Evolutionary conservation across 2,888 invertebrate genomes (phyloP), one percentile per base, ranked within the genome.

Genomic region (Sinohyriopsis cumingii): DNA sequence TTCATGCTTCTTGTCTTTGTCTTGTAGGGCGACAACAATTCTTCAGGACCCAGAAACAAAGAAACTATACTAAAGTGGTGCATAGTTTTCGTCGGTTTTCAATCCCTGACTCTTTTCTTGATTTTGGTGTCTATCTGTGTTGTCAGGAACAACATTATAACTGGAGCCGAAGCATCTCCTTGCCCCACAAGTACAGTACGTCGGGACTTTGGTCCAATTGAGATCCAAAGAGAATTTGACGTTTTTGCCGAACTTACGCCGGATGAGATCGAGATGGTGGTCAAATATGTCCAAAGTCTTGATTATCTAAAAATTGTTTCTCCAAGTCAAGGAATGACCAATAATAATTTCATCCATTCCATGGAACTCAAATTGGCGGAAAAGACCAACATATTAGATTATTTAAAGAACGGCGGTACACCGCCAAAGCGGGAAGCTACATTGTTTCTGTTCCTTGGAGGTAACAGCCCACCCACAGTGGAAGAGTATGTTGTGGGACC

Each of bases 401-500:
- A 81, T 71, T 65, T 86, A 19, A 72, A 81, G n/a, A 73, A 75
- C 3, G 67, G 71, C 5, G 79, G 80, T 5, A 66, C 73, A 7
- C 73, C 68, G 54, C 87, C 87, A 1, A 69, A 68, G 18, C 67
- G 86, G 22, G 76, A 67, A 64, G 87, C 87, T 3, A 80, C 80
- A 12, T 85, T 82, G 0, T 78, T 78, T 55, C 75, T 87, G 24
- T 84, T 86, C 69, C 69, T 79, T 59, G 87, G 86, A 1, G 84
- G 84, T 45, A 64, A 63, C 2, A 67, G 68, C 9, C 80, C 81
- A 9, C 85, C 85, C 20, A 68, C 78, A 12, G 84, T 86, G 7
- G 85, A 84, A 67, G 87, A 88, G 71, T 86, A 86, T 70, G 66
- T 80, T 20, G 84, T 88, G 18, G 86, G 85, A 4, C 77, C 80